Base-by-base conservation (phyloP, 1,140 invertebrate species). In the Trinorchestia longiramus region DNA sequence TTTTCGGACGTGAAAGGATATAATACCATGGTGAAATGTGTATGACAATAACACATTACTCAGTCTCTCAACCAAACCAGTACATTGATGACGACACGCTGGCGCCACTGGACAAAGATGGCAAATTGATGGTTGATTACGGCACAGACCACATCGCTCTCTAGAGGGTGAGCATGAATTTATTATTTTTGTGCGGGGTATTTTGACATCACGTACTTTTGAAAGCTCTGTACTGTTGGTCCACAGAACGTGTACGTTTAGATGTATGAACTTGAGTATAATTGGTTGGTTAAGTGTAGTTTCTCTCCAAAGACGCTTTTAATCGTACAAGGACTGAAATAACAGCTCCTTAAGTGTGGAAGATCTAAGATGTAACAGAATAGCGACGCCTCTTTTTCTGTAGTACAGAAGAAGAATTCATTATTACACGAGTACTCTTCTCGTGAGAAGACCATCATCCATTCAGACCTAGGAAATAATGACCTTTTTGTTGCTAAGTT, bases 101-200 rank as follows among this genome's bases (percentile, higher is more conserved):
- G 36, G 57, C 88, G 19, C 95, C 96, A 0, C 23, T 87, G n/a
- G 91, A 88, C n/a, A 45, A 95, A 17, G 94, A 96, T 44, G 95
- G 95, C 0, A n/a, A 43, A 0, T 42, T 92, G 28, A 40, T 90
- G 19, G 28, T 96, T 0, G 96, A 96, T 36, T 42, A 95, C 44
- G 43, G 41, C 6, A 96, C 96, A 0, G 96, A 96, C 87, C 95
- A 96, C 87, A 95, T 96, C n/a, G 62, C 95, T 62, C n/a, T 96
- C 11, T 96, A 95, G 96, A 96, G 95, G 96, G 96, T 96, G 23
- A 88, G 95, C 40, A 57, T n/a, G n/a, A 57, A 87, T 95, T 77
- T 77, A 77, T 36, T 77, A 1, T 23, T 23, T 23, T 53, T 19
- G 11, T 77, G 62, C 36, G 28, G 36, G 1, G 8, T 28, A 3